These are phyloP conservation scores for Eupithecia pulchellata DNA, from an alignment of 2,888 invertebrate genomes.

Conservation along the genomic window DNA sequence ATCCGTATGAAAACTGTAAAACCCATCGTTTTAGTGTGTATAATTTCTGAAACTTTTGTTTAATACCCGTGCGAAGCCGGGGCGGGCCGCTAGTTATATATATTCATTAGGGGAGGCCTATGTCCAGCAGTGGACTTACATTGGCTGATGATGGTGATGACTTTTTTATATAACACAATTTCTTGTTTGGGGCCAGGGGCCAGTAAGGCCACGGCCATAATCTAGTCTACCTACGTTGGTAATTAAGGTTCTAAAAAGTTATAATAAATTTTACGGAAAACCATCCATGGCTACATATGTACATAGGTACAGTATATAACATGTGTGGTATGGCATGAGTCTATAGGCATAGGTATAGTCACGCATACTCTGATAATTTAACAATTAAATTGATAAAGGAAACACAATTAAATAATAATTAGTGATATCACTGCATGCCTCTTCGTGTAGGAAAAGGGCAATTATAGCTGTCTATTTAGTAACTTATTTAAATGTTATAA, in stretches of 20 bases:
- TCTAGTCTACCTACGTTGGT: too few relatives aligned
- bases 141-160: too few relatives aligned
- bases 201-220: too few relatives aligned
- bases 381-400: conserved; percentile 1
- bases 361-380: background rate
- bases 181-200: too few relatives aligned
- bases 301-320: background rate
- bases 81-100: too few relatives aligned
- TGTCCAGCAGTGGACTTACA: too few relatives aligned
- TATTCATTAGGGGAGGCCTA: too few relatives aligned
- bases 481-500: background rate
- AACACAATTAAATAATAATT: background rate
- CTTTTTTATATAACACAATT: too few relatives aligned
- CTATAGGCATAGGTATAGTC: background rate
- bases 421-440: background rate
- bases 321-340: background rate
- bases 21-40: too few relatives aligned
- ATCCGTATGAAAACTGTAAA: too few relatives aligned
- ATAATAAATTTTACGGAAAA: background rate
- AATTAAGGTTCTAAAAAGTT: background rate
- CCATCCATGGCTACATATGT: background rate
- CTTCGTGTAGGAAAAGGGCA: background rate
- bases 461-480: background rate
- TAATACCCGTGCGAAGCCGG: too few relatives aligned
- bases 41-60: too few relatives aligned